Evolutionary conservation across 2,113 vertebrate genomes (phyloP).

Genomic region (Potamarius usumacintae): DNA sequence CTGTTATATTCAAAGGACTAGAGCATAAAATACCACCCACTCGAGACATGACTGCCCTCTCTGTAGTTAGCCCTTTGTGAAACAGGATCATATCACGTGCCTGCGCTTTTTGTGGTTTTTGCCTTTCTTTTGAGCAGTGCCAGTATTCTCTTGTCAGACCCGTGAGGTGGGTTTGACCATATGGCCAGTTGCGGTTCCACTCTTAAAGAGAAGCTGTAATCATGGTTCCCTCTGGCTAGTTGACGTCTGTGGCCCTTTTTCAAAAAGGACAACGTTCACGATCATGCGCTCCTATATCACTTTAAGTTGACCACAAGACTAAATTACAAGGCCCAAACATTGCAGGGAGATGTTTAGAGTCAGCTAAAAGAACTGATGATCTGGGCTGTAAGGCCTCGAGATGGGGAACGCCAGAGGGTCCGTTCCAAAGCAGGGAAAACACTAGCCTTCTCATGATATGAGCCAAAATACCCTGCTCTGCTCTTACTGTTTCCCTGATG

Average conservation of each 20-base stretch:
- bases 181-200: slow-evolving; percentile 54
- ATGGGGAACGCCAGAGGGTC: background rate
- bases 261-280: slow-evolving; percentile 56
- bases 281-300: slow-evolving; percentile 68
- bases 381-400: slow-evolving; percentile 22
- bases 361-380: slow-evolving; percentile 21
- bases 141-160: slow-evolving; percentile 26
- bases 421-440: slow-evolving; percentile 1
- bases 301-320: slow-evolving; percentile 65
- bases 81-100: background rate
- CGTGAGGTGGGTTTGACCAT: slow-evolving; percentile 47
- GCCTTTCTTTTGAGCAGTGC: slow-evolving; percentile 18
- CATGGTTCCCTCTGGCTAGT: slow-evolving; percentile 52
- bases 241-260: slow-evolving; percentile 58
- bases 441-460: background rate
- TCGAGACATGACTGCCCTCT: slow-evolving; percentile 26
- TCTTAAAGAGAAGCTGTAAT: slow-evolving; percentile 56
- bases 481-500: slow-evolving; percentile 7
- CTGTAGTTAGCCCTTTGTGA: slow-evolving; percentile 24
- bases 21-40: slow-evolving; percentile 19
- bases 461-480: background rate
- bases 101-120: slow-evolving; percentile 13
- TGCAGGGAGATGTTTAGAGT: slow-evolving; percentile 53
- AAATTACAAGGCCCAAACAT: slow-evolving; percentile 72
- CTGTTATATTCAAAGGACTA: slow-evolving; percentile 25